Percentiles rank a stretch among this genome's conserved stretches.
Evolutionary conservation across 2,888 invertebrate species (phyloP).

Genomic region (Pemphredon lugubris): DNA sequence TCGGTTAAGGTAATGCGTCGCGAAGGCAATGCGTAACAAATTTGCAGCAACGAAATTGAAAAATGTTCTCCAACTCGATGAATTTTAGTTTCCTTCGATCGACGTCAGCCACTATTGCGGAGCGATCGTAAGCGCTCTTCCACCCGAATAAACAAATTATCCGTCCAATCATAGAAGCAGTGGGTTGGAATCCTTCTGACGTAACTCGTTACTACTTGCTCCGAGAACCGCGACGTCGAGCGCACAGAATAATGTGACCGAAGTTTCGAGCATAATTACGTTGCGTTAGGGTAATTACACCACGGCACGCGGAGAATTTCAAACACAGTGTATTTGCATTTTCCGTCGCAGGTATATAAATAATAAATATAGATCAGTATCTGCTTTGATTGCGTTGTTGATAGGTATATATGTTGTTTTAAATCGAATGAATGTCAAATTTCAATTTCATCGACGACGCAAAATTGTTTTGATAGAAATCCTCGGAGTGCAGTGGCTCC

Average conservation of each 20-base stretch:
- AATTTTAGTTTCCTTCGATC: slow-evolving; percentile 4
- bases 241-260: slow-evolving; percentile 31
- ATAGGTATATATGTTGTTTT: no score
- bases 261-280: slow-evolving; percentile 46
- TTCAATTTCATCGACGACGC: no score
- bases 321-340: slow-evolving; percentile 17
- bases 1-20: slow-evolving; percentile 6
- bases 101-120: background rate
- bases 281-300: slow-evolving; percentile 48
- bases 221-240: slow-evolving; percentile 4
- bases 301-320: slow-evolving; percentile 32
- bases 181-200: slow-evolving; percentile 17
- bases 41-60: no score
- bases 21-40: background rate
- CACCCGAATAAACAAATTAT: slow-evolving; percentile 32
- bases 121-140: background rate
- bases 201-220: slow-evolving; percentile 15
- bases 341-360: no score
- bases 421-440: no score
- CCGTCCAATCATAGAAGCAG: slow-evolving; percentile 18
- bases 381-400: no score
- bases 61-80: background rate
- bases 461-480: no score
- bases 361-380: no score
- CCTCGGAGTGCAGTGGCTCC: no score